A percentile compares a stretch with the other conserved stretches of the same genome.
Evolutionary conservation across 2,113 vertebrate genomes (phyloP).

Genomic region (Miniopterus natalensis): DNA sequence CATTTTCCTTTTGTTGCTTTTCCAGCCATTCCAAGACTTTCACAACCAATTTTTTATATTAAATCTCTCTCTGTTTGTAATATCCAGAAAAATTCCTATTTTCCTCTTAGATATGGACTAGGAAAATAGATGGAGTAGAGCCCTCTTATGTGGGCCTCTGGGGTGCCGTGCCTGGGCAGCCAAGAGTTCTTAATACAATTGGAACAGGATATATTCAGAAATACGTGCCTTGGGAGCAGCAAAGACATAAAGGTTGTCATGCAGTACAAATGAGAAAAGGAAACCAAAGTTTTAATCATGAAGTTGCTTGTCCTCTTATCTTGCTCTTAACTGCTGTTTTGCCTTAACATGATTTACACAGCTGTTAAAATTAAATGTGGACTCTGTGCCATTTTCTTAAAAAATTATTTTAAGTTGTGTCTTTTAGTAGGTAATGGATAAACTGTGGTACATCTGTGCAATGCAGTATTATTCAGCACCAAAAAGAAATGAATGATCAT

Average conservation of each 20-base stretch:
- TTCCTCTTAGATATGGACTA: neutral
- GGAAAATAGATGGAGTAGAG: neutral
- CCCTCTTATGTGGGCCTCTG: neutral
- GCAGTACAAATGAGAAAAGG: conserved; percentile 9
- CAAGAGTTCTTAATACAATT: neutral
- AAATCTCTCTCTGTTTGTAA: neutral
- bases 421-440: neutral
- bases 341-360: neutral
- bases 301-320: neutral
- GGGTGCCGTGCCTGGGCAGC: neutral
- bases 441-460: neutral
- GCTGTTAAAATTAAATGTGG: neutral
- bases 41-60: neutral
- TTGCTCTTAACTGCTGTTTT: neutral
- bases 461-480: neutral
- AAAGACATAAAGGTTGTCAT: neutral
- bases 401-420: neutral
- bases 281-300: conserved; percentile 5
- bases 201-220: conserved; percentile 17
- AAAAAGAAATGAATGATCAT: conserved; percentile 23
- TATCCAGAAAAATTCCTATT: neutral
- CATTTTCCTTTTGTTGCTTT: neutral
- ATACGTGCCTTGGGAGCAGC: neutral
- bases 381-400: neutral
- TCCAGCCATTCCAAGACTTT: neutral